Percentiles rank a stretch among this genome's conserved stretches.
Conservation (phyloP, 2,797 vertebrate genomes). For the Craterocephalus amniculus region DNA sequence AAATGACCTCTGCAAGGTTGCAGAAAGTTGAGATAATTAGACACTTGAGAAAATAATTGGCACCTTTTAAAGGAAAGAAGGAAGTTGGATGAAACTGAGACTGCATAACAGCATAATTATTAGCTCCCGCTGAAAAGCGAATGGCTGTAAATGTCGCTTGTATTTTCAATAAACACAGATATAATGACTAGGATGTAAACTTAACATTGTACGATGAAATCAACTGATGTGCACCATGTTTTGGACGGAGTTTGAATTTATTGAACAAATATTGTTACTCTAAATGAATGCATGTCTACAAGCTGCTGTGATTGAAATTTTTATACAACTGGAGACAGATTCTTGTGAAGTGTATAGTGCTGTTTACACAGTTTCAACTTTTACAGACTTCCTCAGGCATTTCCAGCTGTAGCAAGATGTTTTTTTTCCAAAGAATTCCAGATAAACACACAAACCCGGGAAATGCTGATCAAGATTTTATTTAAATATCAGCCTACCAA, state of each 20-base stretch:
- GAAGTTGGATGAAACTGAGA: conserved; percentile 31
- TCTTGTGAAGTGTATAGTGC: too few species aligned
- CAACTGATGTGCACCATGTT: too few species aligned
- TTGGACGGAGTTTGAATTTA: background rate
- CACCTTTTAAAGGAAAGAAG: conserved; percentile 15
- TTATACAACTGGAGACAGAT: too few species aligned
- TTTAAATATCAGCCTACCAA: too few species aligned
- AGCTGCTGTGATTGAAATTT: too few species aligned
- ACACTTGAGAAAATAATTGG: conserved; percentile 32
- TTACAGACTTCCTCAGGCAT: too few species aligned
- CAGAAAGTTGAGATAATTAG: conserved; percentile 32
- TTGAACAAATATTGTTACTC: background rate
- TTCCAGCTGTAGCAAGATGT: background rate
- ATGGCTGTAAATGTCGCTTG: conserved; percentile 11
- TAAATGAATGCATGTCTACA: too few species aligned
- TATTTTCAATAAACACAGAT: conserved; percentile 3
- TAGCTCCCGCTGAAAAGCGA: conserved; percentile 12
- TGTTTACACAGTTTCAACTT: too few species aligned
- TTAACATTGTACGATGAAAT: background rate
- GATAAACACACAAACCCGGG: too few species aligned
- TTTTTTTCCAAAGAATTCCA: background rate
- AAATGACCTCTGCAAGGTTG: conserved; percentile 55
- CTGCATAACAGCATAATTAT: conserved; percentile 13
- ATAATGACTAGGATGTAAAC: background rate
- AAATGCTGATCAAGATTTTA: too few species aligned